phyloP scores from a whole-genome alignment of 2,888 invertebrate genomes.

The Blastobasis lacticolella region DNA sequence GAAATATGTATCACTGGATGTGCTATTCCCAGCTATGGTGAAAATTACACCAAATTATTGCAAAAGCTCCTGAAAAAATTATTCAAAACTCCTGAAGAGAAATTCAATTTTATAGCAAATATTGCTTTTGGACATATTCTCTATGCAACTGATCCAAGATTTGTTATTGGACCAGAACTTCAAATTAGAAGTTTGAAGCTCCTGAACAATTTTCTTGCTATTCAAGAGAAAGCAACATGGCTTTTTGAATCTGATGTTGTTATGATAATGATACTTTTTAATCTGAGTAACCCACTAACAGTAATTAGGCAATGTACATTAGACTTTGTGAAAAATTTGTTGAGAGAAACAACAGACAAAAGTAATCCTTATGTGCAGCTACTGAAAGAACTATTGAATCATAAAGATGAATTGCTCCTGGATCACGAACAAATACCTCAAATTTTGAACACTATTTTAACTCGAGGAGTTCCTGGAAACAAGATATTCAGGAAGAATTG shows the following conservation, averaged over 20 bases:
- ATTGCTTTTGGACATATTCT: slow-evolving; percentile 67
- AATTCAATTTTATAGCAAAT: slow-evolving; percentile 74
- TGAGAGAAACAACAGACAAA: slow-evolving; percentile 38
- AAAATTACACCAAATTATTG: slow-evolving; percentile 49
- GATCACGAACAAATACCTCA: slow-evolving; percentile 80
- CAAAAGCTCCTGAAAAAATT: slow-evolving; percentile 60
- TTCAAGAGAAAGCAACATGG: slow-evolving; percentile 42
- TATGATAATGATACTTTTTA: slow-evolving; percentile 71
- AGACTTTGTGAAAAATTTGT: slow-evolving; percentile 58
- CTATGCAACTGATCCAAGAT: slow-evolving; percentile 52
- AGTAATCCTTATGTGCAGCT: slow-evolving; percentile 56
- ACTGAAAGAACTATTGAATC: slow-evolving; percentile 56
- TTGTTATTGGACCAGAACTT: slow-evolving; percentile 59
- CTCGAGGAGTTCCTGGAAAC: slow-evolving; percentile 62
- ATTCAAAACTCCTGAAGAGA: slow-evolving; percentile 53
- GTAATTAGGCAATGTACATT: slow-evolving; percentile 73
- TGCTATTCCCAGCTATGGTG: slow-evolving; percentile 43
- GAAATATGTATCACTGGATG: slow-evolving; percentile 68
- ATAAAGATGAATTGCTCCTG: slow-evolving; percentile 75
- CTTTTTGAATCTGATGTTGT: slow-evolving; percentile 57
- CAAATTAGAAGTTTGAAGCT: slow-evolving; percentile 69
- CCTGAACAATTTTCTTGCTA: slow-evolving; percentile 38
- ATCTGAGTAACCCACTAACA: slow-evolving; percentile 67
- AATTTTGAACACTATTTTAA: slow-evolving; percentile 76
- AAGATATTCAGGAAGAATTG: slow-evolving; percentile 54